Evolutionary conservation across 2,888 invertebrate species (phyloP), one percentile per base, ranked within the genome.

Genomic region (Phania funesta): DNA sequence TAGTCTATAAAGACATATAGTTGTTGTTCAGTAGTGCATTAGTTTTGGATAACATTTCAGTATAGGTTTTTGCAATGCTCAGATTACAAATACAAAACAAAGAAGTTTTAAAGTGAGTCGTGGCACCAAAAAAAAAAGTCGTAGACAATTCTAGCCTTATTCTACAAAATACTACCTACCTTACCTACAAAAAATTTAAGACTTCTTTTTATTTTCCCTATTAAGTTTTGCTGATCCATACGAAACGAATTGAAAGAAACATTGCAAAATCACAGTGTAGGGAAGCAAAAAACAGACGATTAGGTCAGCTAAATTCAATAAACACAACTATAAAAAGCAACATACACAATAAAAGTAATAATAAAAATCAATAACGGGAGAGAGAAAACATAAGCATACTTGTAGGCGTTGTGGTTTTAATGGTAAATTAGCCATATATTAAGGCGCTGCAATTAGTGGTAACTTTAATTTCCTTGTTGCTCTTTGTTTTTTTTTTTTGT

Each of bases 151-250:
- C n/a, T n/a, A n/a, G n/a, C n/a, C n/a, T n/a, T n/a, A n/a, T n/a
- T n/a, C n/a, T n/a, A n/a, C n/a, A n/a, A n/a, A n/a, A n/a, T n/a
- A n/a, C 8, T 8, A 32, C 48, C 68, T 22, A 64, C 68, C 60
- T 67, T 79, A 67, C 64, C 38, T 44, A 18, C 64, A 70, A 11
- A 8, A 41, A 46, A 62, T 44, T 32, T 48, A 70, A 74, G 48
- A 64, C 38, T 73, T 73, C 24, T 65, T 71, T 54, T 62, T 46
- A 26, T 52, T 50, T 35, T 26, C 18, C 16, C 60, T 60, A 44
- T 67, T 29, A n/a, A 62, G 74, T 38, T 41, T 44, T 70, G 74
- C 74, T 80, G 80, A 80, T 75, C 75, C 80, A 75, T 70, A 70
- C 24, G 38, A 54, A 46, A 50, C 7, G 6, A 41, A 52, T 32